phyloP scores from a whole-genome alignment of 92 coral and sea anemone species.

The Porites divaricata region DNA sequence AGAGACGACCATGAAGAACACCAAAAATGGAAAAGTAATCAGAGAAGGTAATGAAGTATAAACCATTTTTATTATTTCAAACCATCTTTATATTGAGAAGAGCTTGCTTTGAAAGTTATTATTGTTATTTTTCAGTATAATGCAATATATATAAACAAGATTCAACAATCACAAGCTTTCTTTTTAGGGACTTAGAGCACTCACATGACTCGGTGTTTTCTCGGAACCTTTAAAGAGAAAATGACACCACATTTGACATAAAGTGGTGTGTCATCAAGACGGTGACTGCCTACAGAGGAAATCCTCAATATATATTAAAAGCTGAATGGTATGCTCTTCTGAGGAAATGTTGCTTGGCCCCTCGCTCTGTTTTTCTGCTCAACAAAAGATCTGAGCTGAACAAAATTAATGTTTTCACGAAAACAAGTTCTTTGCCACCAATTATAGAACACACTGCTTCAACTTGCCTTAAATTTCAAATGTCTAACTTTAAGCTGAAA shows the following conservation, averaged over 20 bases:
- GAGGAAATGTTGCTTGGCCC: slow-evolving; percentile 1
- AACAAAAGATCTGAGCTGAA: slow-evolving; percentile 6
- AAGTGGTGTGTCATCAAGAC: not conserved
- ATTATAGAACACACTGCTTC: slow-evolving; percentile 15
- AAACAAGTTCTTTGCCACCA: not conserved
- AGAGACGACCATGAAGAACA: slow-evolving; percentile 20
- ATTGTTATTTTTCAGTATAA: not conserved
- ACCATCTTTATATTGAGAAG: not conserved
- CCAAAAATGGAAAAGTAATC: slow-evolving; percentile 31
- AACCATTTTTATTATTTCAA: slow-evolving; percentile 10
- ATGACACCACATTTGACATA: not conserved
- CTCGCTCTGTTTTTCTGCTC: not conserved
- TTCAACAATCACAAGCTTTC: not conserved
- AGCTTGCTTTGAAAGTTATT: slow-evolving; percentile 1
- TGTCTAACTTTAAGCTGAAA: not conserved
- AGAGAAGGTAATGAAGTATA: slow-evolving; percentile 13
- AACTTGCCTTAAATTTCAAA: slow-evolving; percentile 8
- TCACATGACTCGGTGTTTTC: not conserved
- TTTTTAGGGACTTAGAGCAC: not conserved
- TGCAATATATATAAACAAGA: slow-evolving; percentile 3
- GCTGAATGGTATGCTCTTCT: slow-evolving; percentile 7
- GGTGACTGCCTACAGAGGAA: slow-evolving; percentile 15
- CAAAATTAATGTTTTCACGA: not conserved
- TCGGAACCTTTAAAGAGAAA: not conserved
- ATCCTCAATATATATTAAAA: not conserved